Conservation (phyloP, 1,140 invertebrate species). For the Drosophila orena region DNA sequence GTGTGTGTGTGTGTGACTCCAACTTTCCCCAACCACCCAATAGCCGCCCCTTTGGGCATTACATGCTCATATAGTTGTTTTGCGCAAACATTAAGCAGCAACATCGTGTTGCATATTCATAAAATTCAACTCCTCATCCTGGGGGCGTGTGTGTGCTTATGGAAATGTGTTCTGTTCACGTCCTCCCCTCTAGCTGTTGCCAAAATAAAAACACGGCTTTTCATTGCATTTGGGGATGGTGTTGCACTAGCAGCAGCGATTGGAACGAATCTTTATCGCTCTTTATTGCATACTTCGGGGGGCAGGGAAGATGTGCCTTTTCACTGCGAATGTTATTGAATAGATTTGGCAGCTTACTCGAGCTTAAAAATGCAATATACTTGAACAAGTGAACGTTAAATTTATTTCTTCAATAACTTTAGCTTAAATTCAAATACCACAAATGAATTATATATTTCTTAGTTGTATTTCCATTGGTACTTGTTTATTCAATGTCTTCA, state of each 20-base stretch:
- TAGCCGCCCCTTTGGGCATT: conserved; percentile 21
- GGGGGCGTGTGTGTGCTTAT: conserved; percentile 4
- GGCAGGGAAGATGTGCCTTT: not conserved
- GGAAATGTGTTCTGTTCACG: conserved; percentile 9
- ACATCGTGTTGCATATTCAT: conserved; percentile 74
- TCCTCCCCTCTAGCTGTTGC: conserved; percentile 8
- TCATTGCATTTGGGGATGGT: conserved; percentile 13
- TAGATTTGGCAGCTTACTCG: not conserved
- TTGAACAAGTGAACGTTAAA: too few species aligned
- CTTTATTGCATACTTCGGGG: conserved; percentile 34
- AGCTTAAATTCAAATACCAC: too few species aligned
- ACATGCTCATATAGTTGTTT: conserved; percentile 52
- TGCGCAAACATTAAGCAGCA: conserved; percentile 61
- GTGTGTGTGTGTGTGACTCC: conserved; percentile 6
- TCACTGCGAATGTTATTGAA: conserved; percentile 11
- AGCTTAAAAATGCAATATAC: not conserved
- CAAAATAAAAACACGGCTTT: conserved; percentile 24
- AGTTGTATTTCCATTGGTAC: too few species aligned
- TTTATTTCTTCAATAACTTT: too few species aligned
- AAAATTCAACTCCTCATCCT: conserved; percentile 44
- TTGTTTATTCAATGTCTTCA: too few species aligned
- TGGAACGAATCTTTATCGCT: conserved; percentile 30
- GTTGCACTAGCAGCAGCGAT: conserved; percentile 11
- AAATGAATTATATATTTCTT: too few species aligned
- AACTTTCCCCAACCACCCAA: not conserved